A percentile compares a stretch with the other conserved stretches of the same genome.
phyloP scores from a whole-genome alignment of 2,113 vertebrate species.

The Carollia perspicillata region DNA sequence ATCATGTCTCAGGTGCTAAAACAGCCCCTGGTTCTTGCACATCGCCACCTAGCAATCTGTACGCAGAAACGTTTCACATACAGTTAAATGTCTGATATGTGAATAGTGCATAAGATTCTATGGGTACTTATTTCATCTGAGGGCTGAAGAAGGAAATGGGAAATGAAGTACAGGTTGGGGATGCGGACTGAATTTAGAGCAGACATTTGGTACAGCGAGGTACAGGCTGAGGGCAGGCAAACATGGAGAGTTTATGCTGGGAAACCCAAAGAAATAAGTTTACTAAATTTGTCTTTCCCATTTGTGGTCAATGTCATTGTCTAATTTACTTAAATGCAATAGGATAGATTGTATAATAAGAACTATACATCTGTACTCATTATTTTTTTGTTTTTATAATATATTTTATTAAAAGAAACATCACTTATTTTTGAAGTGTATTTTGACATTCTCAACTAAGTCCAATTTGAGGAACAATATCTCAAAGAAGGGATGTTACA shows the following conservation, averaged over 20 bases:
- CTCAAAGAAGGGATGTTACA: background rate
- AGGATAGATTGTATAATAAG: background rate
- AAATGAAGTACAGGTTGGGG: no score
- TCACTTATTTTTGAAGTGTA: background rate
- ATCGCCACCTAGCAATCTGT: background rate
- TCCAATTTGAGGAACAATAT: background rate
- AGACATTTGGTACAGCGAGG: background rate
- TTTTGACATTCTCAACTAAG: background rate
- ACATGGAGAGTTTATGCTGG: background rate
- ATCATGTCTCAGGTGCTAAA: background rate
- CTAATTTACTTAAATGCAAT: background rate
- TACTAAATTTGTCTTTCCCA: background rate
- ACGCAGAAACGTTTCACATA: background rate
- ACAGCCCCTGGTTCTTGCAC: accelerated
- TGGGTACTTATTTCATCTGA: background rate
- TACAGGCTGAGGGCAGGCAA: background rate
- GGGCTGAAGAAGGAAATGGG: background rate
- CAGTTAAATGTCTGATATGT: background rate
- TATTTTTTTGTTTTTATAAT: background rate
- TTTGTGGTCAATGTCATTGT: background rate
- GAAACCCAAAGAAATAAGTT: background rate
- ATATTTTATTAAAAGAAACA: background rate
- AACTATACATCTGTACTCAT: background rate
- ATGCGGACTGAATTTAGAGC: background rate
- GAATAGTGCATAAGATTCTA: background rate